Base-by-base conservation (phyloP, 30 jellyfish, hydroid and myxozoan genomes). In the Cassiopea xamachana region DNA sequence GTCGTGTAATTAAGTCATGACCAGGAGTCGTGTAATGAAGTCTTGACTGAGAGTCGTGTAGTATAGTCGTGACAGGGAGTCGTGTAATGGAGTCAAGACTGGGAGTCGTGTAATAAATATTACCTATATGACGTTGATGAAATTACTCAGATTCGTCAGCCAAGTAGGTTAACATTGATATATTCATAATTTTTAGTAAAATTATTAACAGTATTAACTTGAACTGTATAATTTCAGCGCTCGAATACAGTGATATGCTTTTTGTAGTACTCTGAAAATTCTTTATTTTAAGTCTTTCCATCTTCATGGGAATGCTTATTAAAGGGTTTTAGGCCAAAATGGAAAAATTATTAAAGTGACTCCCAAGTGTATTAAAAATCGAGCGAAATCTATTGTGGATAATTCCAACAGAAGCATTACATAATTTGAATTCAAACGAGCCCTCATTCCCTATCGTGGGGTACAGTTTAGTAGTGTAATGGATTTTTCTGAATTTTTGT, bases 221-320 rank as follows among this genome's bases (percentile, higher is more conserved):
- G 39, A 71, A 71, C 55, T 71, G 80, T 71, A 71, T 71, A 71
- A 71, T 27, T n/a, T 43, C 58, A 14, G 58, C 2, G 80, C 80
- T 55, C 8, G 74, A 64, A 64, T 43, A 7, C 55, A 71, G 15
- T 71, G 50, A 71, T 71, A 7, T 71, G 80, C 27, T 71, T n/a
- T 14, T 64, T 64, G 74, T 64, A 2, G 5, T 64, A 64, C 6
- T 64, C 74, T 59, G 14, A 7, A 6, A 59, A 27, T 27, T 27
- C 39, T 27, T 27, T 27, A 27, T 27, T 27, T 27, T 27, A 27
- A 27, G 39, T 27, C 39, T 27, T 27, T 27, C 39, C 39, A 27
- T 27, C 39, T 27, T 27, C 39, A 27, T 27, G 39, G 39, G 39
- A 27, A 27, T 27, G 39, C 39, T 27, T 27, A 27, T 27, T 27